Evolutionary conservation across 2,888 invertebrate genomes (phyloP), one percentile per base, ranked within the genome.

Genomic region (Mesoligia furuncula): DNA sequence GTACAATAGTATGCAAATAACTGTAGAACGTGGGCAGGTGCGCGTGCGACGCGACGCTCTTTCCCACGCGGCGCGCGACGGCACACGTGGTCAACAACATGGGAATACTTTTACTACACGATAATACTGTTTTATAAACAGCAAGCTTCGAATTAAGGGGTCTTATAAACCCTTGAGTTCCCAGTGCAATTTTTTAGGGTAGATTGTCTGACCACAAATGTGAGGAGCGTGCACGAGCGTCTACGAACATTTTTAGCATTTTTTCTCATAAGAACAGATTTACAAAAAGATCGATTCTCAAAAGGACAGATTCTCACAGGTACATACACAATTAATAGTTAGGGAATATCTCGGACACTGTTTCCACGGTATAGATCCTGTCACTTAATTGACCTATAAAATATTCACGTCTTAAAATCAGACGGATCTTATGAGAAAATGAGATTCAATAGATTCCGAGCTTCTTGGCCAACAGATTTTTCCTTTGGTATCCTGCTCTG

Each of bases 41-140:
- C 86, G 85, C 75, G 64, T 42, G 77, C 85, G 75, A 57, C 80
- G 57, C 73, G 75, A 57, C 80, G 57, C 73, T 62, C 67, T 36
- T 87, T 87, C 86, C 84, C 86, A 87, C 86, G 86, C 72, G 31
- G n/a, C 24, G 31, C 36, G 31, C 39, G 24, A 13, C 57, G 65
- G 48, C 80, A 71, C 80, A 81, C 84, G 79, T 81, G 81, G 72
- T 79, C 68, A 54, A 1, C 66, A 54, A 61, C 80, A 83, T 68
- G 81, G 67, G 84, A 72, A 71, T 68, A 78, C 71, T 72, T 27
- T 57, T 51, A 77, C 61, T 48, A 57, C 20, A 8, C 31, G 5
- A 51, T 66, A 54, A 17, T 69, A 66, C 65, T 71, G 79, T 83
- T 81, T 78, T 51, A 83, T 66, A 57, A 62, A 71, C 78, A 77